phyloP scores from a whole-genome alignment of 2,113 vertebrate species.

The Tretioscincus oriximinensis region DNA sequence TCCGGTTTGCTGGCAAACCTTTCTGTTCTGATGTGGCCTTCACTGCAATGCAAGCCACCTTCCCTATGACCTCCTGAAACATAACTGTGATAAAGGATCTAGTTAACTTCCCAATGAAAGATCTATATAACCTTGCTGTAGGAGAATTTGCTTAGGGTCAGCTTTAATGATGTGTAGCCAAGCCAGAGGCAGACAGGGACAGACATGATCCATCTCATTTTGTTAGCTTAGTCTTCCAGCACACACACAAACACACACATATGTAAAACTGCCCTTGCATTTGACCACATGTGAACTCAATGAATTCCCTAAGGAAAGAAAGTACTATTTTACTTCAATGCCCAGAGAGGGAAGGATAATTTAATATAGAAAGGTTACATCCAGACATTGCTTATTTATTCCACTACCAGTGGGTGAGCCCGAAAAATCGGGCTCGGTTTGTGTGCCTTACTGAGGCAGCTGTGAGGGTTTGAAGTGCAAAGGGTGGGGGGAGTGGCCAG shows the following conservation, averaged over 20 bases:
- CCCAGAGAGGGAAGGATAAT: neutral
- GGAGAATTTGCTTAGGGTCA: conserved; percentile 11
- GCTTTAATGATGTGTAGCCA: conserved; percentile 16
- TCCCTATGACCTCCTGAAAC: neutral
- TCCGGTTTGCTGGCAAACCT: neutral
- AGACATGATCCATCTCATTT: conserved; percentile 6
- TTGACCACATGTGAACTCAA: neutral
- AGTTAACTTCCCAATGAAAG: conserved; percentile 4
- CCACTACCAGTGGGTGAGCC: no score
- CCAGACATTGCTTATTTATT: no score
- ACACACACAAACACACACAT: neutral
- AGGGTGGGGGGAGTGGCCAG: no score
- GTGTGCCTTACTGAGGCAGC: no score
- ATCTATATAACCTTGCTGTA: conserved; percentile 13
- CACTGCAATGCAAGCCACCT: neutral
- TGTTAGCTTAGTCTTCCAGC: neutral
- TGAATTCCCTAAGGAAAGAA: neutral
- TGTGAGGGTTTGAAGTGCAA: no score
- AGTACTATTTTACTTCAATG: neutral
- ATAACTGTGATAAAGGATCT: conserved; percentile 1
- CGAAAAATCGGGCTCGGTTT: no score
- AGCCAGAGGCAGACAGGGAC: neutral
- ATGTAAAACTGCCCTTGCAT: neutral
- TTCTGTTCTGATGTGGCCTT: neutral
- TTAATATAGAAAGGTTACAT: neutral